These are phyloP conservation scores for Schizotus pectinicornis DNA, from an alignment of 2,888 invertebrate genomes.

Conservation along the genomic window DNA sequence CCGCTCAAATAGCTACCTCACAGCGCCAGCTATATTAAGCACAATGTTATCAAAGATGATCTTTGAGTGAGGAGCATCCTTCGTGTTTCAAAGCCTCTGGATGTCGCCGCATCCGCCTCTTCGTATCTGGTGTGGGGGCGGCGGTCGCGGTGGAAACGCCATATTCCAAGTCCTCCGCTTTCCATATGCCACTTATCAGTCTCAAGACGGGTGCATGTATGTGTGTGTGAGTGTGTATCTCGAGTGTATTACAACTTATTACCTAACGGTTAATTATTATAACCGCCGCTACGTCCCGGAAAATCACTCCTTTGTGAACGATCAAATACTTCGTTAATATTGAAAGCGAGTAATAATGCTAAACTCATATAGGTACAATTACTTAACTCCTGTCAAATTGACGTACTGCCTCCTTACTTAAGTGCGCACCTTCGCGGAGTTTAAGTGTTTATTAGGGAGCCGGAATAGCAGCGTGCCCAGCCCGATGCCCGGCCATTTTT, in stretches of 20 bases:
- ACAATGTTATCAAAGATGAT: conserved; percentile 16
- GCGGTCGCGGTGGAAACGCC: conserved; percentile 5
- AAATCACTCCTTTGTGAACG: conserved; percentile 38
- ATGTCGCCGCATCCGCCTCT: conserved; percentile 5
- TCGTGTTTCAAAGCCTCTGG: conserved; percentile 7
- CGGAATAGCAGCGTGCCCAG: conserved; percentile 6
- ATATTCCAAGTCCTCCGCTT: conserved; percentile 8
- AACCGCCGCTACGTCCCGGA: conserved; percentile 20
- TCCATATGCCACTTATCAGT: conserved; percentile 13
- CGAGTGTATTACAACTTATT: conserved; percentile 30
- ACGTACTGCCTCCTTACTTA: conserved; percentile 19
- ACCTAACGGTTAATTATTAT: conserved; percentile 34
- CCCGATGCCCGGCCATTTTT: not conserved
- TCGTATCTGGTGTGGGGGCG: conserved; percentile 1
- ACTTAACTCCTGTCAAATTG: conserved; percentile 22
- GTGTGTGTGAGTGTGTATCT: conserved; percentile 24
- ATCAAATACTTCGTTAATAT: conserved; percentile 36
- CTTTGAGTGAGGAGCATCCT: conserved; percentile 12
- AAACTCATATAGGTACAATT: conserved; percentile 26
- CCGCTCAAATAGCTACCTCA: too few relatives aligned
- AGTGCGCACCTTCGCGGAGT: conserved; percentile 12
- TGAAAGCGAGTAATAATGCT: conserved; percentile 23
- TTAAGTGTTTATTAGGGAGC: conserved; percentile 26
- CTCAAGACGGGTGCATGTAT: not conserved
- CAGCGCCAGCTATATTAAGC: conserved; percentile 3